phyloP scores from a whole-genome alignment of 2,113 vertebrate genomes.

The Zapus hudsonius region DNA sequence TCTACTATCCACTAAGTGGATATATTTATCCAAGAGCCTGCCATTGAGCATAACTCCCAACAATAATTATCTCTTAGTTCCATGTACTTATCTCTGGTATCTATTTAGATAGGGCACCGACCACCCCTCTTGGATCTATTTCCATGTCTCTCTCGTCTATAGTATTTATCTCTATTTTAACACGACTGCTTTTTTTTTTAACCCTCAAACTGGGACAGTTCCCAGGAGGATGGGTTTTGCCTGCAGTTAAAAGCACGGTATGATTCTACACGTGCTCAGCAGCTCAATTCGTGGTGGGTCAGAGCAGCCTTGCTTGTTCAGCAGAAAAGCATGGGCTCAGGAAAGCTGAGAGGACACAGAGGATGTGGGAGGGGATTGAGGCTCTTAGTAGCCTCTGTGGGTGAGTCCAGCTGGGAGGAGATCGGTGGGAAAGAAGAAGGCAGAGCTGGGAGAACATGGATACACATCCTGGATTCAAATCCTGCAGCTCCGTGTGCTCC shows the following conservation, averaged over 20 bases:
- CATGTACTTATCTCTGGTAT: slow-evolving; percentile 56
- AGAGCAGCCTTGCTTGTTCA: slow-evolving; percentile 20
- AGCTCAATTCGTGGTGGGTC: slow-evolving; percentile 41
- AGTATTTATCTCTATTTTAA: slow-evolving; percentile 77
- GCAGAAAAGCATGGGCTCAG: not conserved
- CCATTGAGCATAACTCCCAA: not conserved
- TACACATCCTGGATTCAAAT: not conserved
- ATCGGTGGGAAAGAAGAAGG: not conserved
- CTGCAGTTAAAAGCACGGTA: slow-evolving; percentile 48
- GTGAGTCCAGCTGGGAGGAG: not conserved
- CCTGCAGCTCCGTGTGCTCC: not conserved
- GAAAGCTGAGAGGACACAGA: not conserved
- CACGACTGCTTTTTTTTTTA: slow-evolving; percentile 54
- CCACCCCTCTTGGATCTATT: slow-evolving; percentile 55
- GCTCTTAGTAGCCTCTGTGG: not conserved
- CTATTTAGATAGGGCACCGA: slow-evolving; percentile 65
- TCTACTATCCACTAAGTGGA: not conserved
- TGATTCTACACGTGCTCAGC: slow-evolving; percentile 61
- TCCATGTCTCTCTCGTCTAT: slow-evolving; percentile 54
- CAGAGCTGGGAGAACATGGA: not conserved
- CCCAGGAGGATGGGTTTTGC: slow-evolving; percentile 45
- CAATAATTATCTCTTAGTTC: slow-evolving; percentile 61
- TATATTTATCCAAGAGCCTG: slow-evolving; percentile 29
- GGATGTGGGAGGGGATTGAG: no score
- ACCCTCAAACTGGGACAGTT: slow-evolving; percentile 73